Base-by-base conservation (phyloP, 23 tunicate species). In the Phallusia fumigata region DNA sequence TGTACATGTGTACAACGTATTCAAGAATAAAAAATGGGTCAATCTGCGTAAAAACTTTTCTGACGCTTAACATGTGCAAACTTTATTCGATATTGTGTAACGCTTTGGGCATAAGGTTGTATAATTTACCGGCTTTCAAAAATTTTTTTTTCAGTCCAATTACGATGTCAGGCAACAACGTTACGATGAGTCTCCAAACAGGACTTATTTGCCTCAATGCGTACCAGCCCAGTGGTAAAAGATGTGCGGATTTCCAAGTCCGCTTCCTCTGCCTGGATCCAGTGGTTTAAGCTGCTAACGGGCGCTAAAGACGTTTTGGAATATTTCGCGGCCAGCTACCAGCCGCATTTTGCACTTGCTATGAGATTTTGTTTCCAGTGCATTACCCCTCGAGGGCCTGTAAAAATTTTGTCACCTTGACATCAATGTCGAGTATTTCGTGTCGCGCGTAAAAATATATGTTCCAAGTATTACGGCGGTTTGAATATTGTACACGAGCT, bases 241-340 rank as follows among this genome's bases (percentile, higher is more conserved):
- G 82, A 81, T 90, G 95, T 83, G 64, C 44, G 21, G 95, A 90
- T 64, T 90, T 85, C 76, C 72, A 81, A 81, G 90, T 90, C 53
- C 95, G 95, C 10, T 90, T 90, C 84, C 80, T 90, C 16, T 90
- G 95, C 45, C 69, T 90, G 44, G 94, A 89, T 69, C 80, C 75
- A 28, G 32, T 87, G 47, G 35, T 87, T 30, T 86, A 40, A 79
- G 69, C 28, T 5, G 11, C 3, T 21, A 58, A 1, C 13, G 16
- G 13, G 26, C 11, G 28, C 16, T 13, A 58, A 1, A 58, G 16
- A 58, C 28, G 16, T 58, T 58, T 22, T 1, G 2, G 28, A 58
- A 58, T 11, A 13, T 58, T 58, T 58, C 15, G 69, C 28, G 28
- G 69, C 69, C 28, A 21, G 26, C 2, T 24, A 6, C 69, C 69